Evolutionary conservation across 1,140 invertebrate species (phyloP), one percentile per base, ranked within the genome.

Genomic region (Scaptodrosophila lebanonensis): DNA sequence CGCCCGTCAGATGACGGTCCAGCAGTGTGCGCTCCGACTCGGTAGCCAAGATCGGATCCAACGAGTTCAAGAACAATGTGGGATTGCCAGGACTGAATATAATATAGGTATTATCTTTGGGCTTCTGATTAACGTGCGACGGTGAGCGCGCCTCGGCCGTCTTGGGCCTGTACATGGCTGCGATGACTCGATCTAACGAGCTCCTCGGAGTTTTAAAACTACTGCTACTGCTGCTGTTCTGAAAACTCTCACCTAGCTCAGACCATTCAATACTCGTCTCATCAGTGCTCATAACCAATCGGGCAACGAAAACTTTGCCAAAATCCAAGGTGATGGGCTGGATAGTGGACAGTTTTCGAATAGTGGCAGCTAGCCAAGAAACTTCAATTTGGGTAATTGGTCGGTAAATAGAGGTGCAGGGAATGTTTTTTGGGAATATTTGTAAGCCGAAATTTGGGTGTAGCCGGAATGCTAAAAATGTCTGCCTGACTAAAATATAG

Each of bases 61-160:
- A n/a, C 2, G 71, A 47, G 18, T 38, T 16, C 29, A 75, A 33
- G 4, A 58, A 44, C 5, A 75, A 54, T 6, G 70, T 75, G 4
- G 54, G 15, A 18, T 69, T 75, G 7, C 71, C 71, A 1, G 36
- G 50, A 8, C 70, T 75, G 4, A 75, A 75, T 0, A 75, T 51
- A 11, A 75, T 50, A 5, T 75, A 75, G 1, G 43, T 57, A 9
- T 75, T 56, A 42, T 64, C 52, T 2, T n/a, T 27, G 6, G 44
- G 11, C 17, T 12, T 2, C 18, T 39, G 13, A 1, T 20, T 11
- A 1, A 11, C 0, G 57, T n/a, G n/a, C n/a, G n/a, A n/a, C n/a
- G n/a, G n/a, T n/a, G n/a, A n/a, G n/a, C n/a, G 3, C 16, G 9
- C 11, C 7, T 32, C 11, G 9, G 11, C 13, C 4, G 27, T 36